A percentile compares a stretch with the other conserved stretches of the same genome.
Conservation (phyloP, 2,113 vertebrate genomes). For the Pleuronectes platessa region DNA sequence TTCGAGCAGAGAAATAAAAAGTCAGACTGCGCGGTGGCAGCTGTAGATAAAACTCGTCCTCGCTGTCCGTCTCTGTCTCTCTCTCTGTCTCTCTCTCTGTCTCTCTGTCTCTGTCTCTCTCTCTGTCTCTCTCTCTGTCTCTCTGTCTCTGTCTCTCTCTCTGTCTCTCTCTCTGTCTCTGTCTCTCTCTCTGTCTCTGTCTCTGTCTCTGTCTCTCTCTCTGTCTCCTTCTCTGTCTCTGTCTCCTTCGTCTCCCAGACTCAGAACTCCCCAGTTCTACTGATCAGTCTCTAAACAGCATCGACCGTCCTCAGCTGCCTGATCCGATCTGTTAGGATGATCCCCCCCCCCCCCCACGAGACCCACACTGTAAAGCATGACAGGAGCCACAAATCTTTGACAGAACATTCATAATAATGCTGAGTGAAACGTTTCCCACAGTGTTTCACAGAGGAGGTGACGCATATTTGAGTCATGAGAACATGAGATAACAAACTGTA, state of each 20-base stretch:
- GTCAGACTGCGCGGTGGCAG: neutral
- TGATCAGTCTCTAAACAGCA: conserved; percentile 70
- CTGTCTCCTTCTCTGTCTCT: neutral
- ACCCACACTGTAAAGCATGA: conserved; percentile 62
- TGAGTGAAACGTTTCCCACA: too few relatives aligned
- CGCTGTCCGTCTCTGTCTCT: neutral
- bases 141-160: too few relatives aligned
- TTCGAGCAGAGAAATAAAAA: neutral
- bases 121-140: too few relatives aligned
- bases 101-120: conserved; percentile 13
- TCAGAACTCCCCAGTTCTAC: conserved; percentile 49
- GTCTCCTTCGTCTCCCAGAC: conserved; percentile 63
- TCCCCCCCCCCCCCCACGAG: conserved; percentile 38
- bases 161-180: too few relatives aligned
- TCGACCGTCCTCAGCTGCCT: conserved; percentile 54
- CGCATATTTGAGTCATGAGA: too few relatives aligned
- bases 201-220: too few relatives aligned
- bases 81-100: too few relatives aligned
- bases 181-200: too few relatives aligned
- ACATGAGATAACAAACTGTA: too few relatives aligned
- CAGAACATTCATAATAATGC: too few relatives aligned
- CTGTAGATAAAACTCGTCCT: conserved; percentile 1
- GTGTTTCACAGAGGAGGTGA: too few relatives aligned
- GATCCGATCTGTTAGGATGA: conserved; percentile 63
- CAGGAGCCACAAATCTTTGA: conserved; percentile 19